Evolutionary conservation across 2,797 vertebrate genomes (phyloP).

Genomic region (Sebastes oblongus): DNA sequence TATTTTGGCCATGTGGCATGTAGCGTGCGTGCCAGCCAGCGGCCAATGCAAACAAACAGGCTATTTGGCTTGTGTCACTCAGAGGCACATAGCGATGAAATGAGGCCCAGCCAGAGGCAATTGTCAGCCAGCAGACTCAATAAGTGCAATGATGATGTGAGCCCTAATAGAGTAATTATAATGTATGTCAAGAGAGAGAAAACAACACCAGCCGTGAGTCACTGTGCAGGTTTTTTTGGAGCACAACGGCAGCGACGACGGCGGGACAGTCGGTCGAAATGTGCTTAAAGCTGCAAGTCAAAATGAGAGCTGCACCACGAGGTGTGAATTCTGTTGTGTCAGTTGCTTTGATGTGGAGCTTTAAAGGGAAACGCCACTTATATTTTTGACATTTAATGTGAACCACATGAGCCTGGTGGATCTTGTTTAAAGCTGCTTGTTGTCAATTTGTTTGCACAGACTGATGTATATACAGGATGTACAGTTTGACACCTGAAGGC

Average conservation of each 20-base stretch:
- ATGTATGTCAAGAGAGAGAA: conserved; percentile 33
- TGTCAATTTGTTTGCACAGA: neutral
- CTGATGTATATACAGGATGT: neutral
- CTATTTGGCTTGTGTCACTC: conserved; percentile 76
- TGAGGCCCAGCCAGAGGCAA: conserved; percentile 68
- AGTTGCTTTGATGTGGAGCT: conserved; percentile 39
- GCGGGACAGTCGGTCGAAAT: neutral
- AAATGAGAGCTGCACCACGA: conserved; percentile 14
- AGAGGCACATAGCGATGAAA: conserved; percentile 73
- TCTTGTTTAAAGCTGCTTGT: neutral
- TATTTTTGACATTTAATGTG: conserved; percentile 5
- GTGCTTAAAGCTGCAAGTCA: neutral
- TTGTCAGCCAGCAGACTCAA: conserved; percentile 69
- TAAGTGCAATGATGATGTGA: conserved; percentile 62
- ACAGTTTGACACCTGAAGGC: neutral
- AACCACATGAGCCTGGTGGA: neutral
- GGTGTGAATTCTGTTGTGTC: conserved; percentile 35
- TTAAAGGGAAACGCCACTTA: conserved; percentile 20
- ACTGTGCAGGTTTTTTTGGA: conserved; percentile 11
- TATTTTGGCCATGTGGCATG: conserved; percentile 77
- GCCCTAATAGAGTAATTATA: conserved; percentile 64
- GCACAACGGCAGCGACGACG: neutral
- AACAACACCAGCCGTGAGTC: conserved; percentile 53
- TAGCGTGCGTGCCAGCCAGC: conserved; percentile 51
- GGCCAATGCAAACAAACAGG: conserved; percentile 79